These are phyloP conservation scores for Phalangium opilio DNA, from an alignment of 2,888 invertebrate species.

Conservation along the genomic window DNA sequence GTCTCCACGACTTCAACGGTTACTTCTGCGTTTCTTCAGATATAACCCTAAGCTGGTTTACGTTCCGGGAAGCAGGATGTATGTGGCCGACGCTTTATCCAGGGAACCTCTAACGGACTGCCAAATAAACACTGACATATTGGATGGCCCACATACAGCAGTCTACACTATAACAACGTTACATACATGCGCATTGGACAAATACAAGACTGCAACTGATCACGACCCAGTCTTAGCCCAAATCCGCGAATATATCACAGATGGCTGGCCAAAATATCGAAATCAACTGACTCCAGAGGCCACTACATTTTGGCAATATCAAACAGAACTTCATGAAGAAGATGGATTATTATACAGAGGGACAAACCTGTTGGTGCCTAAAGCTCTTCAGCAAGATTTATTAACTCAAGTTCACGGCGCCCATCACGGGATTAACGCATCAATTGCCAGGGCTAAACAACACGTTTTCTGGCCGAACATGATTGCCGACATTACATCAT, in stretches of 20 bases:
- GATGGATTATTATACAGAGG: constrained; percentile 4
- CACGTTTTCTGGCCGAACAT: constrained; percentile 4
- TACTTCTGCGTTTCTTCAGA: constrained; percentile 21
- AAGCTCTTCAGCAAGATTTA: constrained; percentile 2
- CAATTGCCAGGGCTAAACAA: constrained; percentile 3
- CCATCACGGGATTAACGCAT: constrained; percentile 3
- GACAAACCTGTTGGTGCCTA: not conserved
- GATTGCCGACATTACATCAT: not conserved
- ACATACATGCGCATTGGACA: not conserved
- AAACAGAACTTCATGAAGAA: constrained; percentile 4
- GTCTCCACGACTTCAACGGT: constrained; percentile 27
- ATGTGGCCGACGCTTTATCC: constrained; percentile 19
- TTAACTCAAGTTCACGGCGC: not conserved
- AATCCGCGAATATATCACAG: not conserved
- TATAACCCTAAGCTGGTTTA: constrained; percentile 2
- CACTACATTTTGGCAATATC: constrained; percentile 1
- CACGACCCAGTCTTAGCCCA: constrained; percentile 1
- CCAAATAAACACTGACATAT: not conserved
- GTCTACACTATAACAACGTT: not conserved
- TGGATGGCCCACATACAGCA: not conserved
- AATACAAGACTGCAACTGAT: not conserved
- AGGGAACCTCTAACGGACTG: constrained; percentile 6
- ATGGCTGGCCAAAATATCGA: constrained; percentile 4
- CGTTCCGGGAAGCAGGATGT: constrained; percentile 17
- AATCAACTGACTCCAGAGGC: not conserved